phyloP scores from a whole-genome alignment of 2,888 invertebrate genomes.

The Saturnia pavonia region DNA sequence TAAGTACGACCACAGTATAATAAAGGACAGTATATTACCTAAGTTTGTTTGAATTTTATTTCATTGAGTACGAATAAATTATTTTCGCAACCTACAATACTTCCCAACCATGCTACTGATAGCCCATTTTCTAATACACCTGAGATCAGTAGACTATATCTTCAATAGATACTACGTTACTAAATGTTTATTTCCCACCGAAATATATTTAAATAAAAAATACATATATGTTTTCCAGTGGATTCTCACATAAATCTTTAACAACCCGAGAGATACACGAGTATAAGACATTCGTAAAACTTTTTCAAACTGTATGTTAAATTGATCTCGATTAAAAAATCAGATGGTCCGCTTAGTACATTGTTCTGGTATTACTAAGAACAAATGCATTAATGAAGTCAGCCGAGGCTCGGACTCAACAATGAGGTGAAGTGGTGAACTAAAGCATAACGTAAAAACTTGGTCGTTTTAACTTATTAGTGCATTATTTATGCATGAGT shows the following conservation, averaged over 20 bases:
- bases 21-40: too few relatives aligned
- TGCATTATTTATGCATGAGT: neutral
- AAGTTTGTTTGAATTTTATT: too few relatives aligned
- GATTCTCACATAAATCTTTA: conserved; percentile 70
- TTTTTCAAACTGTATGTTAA: conserved; percentile 60
- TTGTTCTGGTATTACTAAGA: conserved; percentile 67
- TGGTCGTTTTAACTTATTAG: conserved; percentile 2
- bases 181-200: neutral
- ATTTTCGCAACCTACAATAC: too few relatives aligned
- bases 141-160: too few relatives aligned
- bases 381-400: conserved; percentile 64
- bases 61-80: too few relatives aligned
- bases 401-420: conserved; percentile 53
- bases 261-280: conserved; percentile 48
- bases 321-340: conserved; percentile 65
- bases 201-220: conserved; percentile 3
- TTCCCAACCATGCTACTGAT: too few relatives aligned
- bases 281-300: conserved; percentile 56
- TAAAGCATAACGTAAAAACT: conserved; percentile 68
- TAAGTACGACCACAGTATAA: too few relatives aligned
- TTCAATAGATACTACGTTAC: too few relatives aligned
- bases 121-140: too few relatives aligned
- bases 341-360: conserved; percentile 43
- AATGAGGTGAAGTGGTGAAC: conserved; percentile 68
- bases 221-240: neutral